Evolutionary conservation across 2,113 vertebrate species (phyloP).

Genomic region (Meles meles): DNA sequence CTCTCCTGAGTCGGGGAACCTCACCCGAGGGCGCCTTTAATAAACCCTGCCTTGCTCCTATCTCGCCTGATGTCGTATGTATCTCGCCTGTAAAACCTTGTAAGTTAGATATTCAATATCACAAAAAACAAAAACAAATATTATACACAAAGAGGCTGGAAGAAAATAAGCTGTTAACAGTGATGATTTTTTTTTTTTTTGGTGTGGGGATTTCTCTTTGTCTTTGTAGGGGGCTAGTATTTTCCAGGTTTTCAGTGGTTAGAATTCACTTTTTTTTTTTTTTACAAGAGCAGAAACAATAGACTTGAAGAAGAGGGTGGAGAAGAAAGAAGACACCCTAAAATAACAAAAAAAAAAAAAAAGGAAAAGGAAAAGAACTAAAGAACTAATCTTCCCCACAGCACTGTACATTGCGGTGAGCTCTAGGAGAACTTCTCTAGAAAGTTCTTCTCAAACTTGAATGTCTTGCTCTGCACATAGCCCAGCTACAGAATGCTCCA

Average conservation of each 20-base stretch:
- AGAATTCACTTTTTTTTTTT: not conserved
- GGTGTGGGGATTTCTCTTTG: not conserved
- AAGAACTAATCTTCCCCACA: not conserved
- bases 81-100: too few species aligned
- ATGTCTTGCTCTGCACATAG: not conserved
- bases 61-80: too few species aligned
- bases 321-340: not conserved
- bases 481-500: not conserved
- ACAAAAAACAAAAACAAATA: not conserved
- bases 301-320: not conserved
- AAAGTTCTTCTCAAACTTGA: not conserved
- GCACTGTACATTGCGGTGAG: not conserved
- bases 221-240: not conserved
- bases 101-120: not conserved
- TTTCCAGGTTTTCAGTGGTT: not conserved
- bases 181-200: not conserved
- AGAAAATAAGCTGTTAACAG: not conserved
- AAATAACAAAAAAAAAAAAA: not conserved
- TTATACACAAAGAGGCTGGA: not conserved
- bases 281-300: not conserved
- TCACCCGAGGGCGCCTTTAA: too few species aligned
- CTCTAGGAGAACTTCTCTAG: not conserved
- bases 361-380: not conserved
- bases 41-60: too few species aligned
- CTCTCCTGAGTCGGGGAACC: too few species aligned